These are phyloP conservation scores for Macropis europaea DNA, from an alignment of 2,888 invertebrate genomes.

Conservation along the genomic window DNA sequence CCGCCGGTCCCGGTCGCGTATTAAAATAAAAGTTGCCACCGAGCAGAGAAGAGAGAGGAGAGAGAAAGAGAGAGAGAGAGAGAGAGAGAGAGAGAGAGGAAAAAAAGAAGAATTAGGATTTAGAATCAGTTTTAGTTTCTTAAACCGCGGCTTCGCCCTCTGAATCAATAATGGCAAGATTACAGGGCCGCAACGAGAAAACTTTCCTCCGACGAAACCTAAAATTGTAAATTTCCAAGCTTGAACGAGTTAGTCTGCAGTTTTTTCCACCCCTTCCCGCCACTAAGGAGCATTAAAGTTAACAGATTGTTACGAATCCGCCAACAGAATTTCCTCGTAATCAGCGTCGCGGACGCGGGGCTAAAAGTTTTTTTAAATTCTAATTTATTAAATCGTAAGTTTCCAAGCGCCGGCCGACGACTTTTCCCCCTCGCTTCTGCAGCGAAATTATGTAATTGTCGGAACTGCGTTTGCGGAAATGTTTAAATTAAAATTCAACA, in stretches of 20 bases:
- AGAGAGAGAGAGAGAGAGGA: background rate
- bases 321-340: slow-evolving; percentile 9
- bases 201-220: slow-evolving; percentile 32
- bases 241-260: slow-evolving; percentile 35
- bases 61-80: background rate
- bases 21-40: slow-evolving; percentile 15
- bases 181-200: slow-evolving; percentile 42
- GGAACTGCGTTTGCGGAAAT: no score
- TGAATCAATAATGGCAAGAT: slow-evolving; percentile 44
- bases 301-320: slow-evolving; percentile 44
- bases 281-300: slow-evolving; percentile 41
- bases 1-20: background rate
- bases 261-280: slow-evolving; percentile 6
- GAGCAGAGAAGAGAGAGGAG: background rate
- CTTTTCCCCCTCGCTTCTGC: no score
- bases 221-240: slow-evolving; percentile 46
- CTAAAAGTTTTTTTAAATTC: slow-evolving; percentile 23
- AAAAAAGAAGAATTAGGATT: slow-evolving; percentile 15
- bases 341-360: background rate
- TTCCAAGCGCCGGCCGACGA: background rate
- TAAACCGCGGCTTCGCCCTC: slow-evolving; percentile 7
- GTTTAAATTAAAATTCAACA: no score
- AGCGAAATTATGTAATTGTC: background rate
- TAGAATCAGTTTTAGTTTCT: slow-evolving; percentile 26
- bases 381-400: slow-evolving; percentile 31